Conservation (phyloP, 2,113 vertebrate species). For the Chionomys nivalis region DNA sequence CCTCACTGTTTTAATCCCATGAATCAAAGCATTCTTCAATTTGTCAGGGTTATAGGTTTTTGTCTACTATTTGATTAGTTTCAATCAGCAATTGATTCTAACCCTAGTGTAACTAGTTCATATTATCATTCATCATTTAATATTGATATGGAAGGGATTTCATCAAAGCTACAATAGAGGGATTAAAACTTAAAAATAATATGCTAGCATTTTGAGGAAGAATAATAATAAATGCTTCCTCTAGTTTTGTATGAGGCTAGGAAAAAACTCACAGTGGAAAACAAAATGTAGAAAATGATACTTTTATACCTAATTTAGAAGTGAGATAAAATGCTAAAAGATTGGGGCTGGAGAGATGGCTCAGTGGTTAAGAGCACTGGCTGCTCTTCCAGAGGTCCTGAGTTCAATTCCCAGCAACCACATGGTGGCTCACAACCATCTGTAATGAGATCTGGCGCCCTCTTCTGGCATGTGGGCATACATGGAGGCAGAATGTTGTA, state of each 20-base stretch:
- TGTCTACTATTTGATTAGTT: background rate
- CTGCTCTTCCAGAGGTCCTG: too few species aligned
- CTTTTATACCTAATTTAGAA: background rate
- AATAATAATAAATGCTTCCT: background rate
- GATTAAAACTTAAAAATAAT: background rate
- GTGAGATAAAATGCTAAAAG: background rate
- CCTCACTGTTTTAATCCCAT: background rate
- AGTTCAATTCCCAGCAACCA: too few species aligned
- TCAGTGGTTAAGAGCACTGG: too few species aligned
- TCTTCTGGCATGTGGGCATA: too few species aligned
- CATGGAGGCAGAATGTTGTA: too few species aligned
- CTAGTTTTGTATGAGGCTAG: background rate
- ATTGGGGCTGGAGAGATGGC: too few species aligned
- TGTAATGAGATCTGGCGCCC: too few species aligned
- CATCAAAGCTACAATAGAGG: background rate
- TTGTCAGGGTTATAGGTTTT: background rate
- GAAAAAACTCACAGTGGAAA: background rate
- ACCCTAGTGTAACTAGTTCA: background rate
- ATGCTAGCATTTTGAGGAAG: background rate
- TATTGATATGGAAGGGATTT: background rate
- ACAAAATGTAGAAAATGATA: background rate
- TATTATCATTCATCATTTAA: background rate
- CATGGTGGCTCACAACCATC: too few species aligned
- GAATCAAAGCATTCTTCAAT: constrained; percentile 3
- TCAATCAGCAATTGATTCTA: background rate